A percentile compares a stretch with the other conserved stretches of the same genome.
These are phyloP conservation scores for Epirrhoe alternata DNA, from an alignment of 2,888 invertebrate species.

Conservation along the genomic window DNA sequence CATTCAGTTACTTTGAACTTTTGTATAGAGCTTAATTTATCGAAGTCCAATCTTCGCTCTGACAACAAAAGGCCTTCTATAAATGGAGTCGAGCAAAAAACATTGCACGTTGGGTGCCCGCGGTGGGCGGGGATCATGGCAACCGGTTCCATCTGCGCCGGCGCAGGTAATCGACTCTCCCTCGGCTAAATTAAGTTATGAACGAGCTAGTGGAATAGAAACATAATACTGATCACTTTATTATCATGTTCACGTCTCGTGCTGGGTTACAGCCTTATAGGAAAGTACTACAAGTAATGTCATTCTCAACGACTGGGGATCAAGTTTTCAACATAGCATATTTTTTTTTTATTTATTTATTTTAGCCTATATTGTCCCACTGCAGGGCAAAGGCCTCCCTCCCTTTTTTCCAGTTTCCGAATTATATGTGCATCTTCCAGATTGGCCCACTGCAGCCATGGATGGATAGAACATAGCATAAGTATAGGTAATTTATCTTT, in stretches of 20 bases:
- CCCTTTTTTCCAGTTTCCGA: too few species aligned
- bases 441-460: too few species aligned
- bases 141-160: constrained; percentile 77
- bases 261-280: constrained; percentile 21
- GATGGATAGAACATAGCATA: too few species aligned
- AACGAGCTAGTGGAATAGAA: constrained; percentile 69
- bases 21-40: constrained; percentile 24
- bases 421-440: too few species aligned
- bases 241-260: constrained; percentile 36
- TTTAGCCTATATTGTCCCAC: too few species aligned
- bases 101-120: constrained; percentile 67
- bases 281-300: constrained; percentile 11
- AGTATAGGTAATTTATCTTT: too few species aligned
- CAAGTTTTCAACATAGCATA: too few species aligned
- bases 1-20: constrained; percentile 18
- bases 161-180: constrained; percentile 81
- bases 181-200: constrained; percentile 79
- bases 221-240: constrained; percentile 53
- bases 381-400: too few species aligned
- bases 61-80: constrained; percentile 51
- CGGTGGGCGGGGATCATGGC: constrained; percentile 61
- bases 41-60: constrained; percentile 36
- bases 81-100: constrained; percentile 68
- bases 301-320: background rate
- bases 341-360: too few species aligned